Percentiles rank a stretch among this genome's conserved stretches.
These are phyloP conservation scores for Dione juno DNA, from an alignment of 2,888 invertebrate genomes.

Conservation along the genomic window DNA sequence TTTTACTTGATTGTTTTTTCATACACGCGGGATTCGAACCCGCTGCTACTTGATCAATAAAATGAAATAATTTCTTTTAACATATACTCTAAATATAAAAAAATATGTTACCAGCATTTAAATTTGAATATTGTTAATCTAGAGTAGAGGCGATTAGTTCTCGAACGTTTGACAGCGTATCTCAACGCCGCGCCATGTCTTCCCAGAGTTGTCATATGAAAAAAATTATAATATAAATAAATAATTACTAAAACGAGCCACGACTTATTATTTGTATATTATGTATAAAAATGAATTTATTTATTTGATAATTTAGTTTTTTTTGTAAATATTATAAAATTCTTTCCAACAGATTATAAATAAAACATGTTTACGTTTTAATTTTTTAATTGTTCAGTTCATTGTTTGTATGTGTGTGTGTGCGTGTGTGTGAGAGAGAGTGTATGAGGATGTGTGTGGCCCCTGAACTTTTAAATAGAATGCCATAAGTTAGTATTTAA, in stretches of 20 bases:
- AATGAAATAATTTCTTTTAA: no score
- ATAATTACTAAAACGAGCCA: no score
- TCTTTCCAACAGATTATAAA: constrained; percentile 10
- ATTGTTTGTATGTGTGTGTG: not conserved
- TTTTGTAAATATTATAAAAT: constrained; percentile 3
- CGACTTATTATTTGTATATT: constrained; percentile 12
- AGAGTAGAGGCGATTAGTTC: no score
- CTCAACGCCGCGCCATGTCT: not conserved
- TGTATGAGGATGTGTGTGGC: not conserved
- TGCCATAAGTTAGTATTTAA: constrained; percentile 41
- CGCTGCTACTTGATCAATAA: not conserved
- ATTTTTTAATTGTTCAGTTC: not conserved
- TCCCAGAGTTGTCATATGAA: no score
- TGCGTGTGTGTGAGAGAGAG: not conserved
- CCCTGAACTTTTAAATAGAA: constrained; percentile 14
- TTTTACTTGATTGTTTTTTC: not conserved
- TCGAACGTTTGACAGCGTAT: no score
- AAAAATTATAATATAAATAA: no score
- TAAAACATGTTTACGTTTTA: not conserved
- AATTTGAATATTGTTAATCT: no score
- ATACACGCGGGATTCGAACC: not conserved
- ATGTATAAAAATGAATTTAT: constrained; percentile 15
- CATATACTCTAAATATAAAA: no score
- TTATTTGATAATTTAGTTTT: constrained; percentile 14
- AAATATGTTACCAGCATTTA: no score